Conservation (phyloP, 2,797 vertebrate genomes). For the Leptoclinus maculatus region DNA sequence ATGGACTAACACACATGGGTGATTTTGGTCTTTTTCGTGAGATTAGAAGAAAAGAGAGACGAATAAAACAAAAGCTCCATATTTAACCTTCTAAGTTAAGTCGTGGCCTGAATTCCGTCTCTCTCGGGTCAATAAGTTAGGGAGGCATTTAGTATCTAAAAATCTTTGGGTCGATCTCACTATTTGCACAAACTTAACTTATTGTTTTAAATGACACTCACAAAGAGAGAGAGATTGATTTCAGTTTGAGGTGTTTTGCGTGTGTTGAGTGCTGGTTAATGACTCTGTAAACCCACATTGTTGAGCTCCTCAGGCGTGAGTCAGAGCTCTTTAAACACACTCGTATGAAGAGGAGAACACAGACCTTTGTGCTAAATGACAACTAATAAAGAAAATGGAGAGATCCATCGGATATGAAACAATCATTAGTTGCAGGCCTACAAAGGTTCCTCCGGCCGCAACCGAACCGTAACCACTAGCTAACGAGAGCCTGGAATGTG, state of each 20-base stretch:
- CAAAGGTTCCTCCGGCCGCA: background rate
- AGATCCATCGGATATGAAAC: background rate
- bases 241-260: background rate
- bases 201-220: background rate
- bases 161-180: background rate
- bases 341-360: background rate
- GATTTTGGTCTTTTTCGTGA: background rate
- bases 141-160: background rate
- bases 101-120: background rate
- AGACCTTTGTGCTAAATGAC: conserved; percentile 3
- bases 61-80: background rate
- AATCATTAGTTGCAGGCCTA: background rate
- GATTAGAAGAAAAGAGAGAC: background rate
- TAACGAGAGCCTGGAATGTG: background rate
- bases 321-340: background rate
- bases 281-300: background rate
- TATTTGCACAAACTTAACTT: background rate
- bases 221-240: background rate
- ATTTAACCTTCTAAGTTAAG: background rate
- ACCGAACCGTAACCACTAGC: background rate
- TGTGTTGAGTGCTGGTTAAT: conserved; percentile 6
- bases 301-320: conserved; percentile 14
- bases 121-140: background rate
- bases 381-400: background rate
- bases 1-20: background rate